Evolutionary conservation across 2,888 invertebrate genomes (phyloP).

Genomic region (Nowickia ferox): DNA sequence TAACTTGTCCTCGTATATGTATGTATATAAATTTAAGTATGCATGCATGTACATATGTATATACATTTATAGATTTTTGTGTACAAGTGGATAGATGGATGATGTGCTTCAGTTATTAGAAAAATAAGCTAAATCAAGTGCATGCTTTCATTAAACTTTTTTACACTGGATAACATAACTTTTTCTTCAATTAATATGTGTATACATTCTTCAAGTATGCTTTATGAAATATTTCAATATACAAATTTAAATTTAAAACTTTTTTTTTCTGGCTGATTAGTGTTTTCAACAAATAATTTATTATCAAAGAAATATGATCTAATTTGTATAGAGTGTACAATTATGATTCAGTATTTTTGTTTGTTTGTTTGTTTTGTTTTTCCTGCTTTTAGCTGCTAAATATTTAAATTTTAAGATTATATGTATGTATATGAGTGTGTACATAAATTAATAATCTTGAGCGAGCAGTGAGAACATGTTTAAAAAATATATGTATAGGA

Average conservation of each 20-base stretch:
- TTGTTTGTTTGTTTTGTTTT: not conserved
- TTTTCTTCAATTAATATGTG: not conserved
- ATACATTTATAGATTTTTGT: not conserved
- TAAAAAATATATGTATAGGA: not conserved
- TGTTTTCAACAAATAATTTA: constrained; percentile 19
- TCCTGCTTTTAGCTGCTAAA: not conserved
- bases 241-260: not conserved
- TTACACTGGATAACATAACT: constrained; percentile 19
- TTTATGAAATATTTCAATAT: not conserved
- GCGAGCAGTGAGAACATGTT: not conserved
- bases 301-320: constrained; percentile 60
- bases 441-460: not conserved
- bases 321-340: constrained; percentile 50
- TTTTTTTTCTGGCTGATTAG: not conserved
- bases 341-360: constrained; percentile 49
- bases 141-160: constrained; percentile 33
- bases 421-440: not conserved
- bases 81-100: not conserved
- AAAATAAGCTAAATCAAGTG: constrained; percentile 23
- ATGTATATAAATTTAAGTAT: too few relatives aligned
- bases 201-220: not conserved
- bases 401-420: not conserved
- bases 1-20: too few relatives aligned
- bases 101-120: constrained; percentile 38
- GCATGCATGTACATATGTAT: not conserved